Evolutionary conservation across 2,113 vertebrate genomes (phyloP), one percentile per base, ranked within the genome.

Genomic region (Butastur rufipennis): DNA sequence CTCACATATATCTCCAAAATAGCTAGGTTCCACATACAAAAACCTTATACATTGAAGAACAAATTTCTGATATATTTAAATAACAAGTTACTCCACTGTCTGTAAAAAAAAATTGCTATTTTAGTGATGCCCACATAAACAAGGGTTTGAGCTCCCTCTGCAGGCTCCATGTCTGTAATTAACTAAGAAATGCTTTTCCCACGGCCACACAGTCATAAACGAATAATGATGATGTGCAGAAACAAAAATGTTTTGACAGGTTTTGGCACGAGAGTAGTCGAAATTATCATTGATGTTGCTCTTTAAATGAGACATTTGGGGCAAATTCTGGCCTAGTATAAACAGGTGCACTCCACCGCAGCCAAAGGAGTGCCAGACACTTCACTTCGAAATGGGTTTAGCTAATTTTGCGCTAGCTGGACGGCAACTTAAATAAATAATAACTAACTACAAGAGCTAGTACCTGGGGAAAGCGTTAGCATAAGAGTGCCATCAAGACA

Each of bases 131-230:
- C 72, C 74, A 96, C 77, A 93, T 96, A 97, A 96, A 96, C 92
- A 96, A 97, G 95, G 97, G 86, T 83, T 97, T 97, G 96, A 97
- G 97, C 96, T 97, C 97, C 97, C 96, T 97, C 97, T 97, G 85
- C 96, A 97, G 96, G 97, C 90, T 92, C 73, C 25, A 3, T 58
- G 70, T 95, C 94, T 96, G 97, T 93, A 97, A 97, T 96, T 97
- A 97, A 95, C 65, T 45, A 95, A 95, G 71, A 88, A 86, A 93
- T 62, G 79, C 53, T 96, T 81, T 96, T 94, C 95, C 77, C 82
- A 96, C 34, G 34, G 88, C 94, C 90, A 90, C 4, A 11, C 56
- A 95, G 86, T 92, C 92, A 95, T 92, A 95, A 95, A 88, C 78
- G 80, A 96, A 36, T 95, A 82, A 95, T 88, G 95, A 97, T 94